Conservation (phyloP, 1,140 invertebrate genomes). For the Macrotrachela quadricornifera region DNA sequence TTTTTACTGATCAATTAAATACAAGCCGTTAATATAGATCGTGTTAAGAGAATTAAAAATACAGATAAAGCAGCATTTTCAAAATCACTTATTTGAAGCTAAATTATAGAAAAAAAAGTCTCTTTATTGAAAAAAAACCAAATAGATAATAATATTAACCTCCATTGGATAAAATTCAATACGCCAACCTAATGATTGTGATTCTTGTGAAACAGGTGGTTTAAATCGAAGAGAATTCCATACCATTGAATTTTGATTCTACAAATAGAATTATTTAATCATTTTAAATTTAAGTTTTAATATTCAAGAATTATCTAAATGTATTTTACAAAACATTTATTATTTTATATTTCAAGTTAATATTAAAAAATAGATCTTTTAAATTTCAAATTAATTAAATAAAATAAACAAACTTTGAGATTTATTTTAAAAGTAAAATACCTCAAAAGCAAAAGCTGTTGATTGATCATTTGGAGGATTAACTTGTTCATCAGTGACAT, state of each 20-base stretch:
- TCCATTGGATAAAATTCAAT: constrained; percentile 98
- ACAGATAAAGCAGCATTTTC: constrained; percentile 98
- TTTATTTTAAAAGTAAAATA: too few species aligned
- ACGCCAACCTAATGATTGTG: constrained; percentile 76
- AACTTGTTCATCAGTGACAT: constrained; percentile 74
- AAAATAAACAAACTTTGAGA: too few species aligned
- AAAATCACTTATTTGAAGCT: constrained; percentile 55
- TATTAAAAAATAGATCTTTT: too few species aligned
- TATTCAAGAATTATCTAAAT: too few species aligned
- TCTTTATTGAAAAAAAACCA: too few species aligned
- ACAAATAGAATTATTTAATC: neutral
- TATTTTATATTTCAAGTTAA: too few species aligned
- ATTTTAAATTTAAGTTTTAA: too few species aligned
- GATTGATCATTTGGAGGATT: neutral
- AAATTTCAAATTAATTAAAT: too few species aligned
- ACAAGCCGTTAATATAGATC: constrained; percentile 91
- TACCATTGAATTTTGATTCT: constrained; percentile 99
- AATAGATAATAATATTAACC: too few species aligned
- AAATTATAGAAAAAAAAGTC: too few species aligned
- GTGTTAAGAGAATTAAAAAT: constrained; percentile 82
- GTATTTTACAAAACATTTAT: too few species aligned
- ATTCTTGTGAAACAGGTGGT: constrained; percentile 48
- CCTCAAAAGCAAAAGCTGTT: constrained; percentile 5
- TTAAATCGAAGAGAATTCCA: constrained; percentile 99
- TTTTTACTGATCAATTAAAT: too few species aligned